These are phyloP conservation scores for Tragelaphus scriptus DNA, from an alignment of 2,113 vertebrate genomes.

Conservation along the genomic window DNA sequence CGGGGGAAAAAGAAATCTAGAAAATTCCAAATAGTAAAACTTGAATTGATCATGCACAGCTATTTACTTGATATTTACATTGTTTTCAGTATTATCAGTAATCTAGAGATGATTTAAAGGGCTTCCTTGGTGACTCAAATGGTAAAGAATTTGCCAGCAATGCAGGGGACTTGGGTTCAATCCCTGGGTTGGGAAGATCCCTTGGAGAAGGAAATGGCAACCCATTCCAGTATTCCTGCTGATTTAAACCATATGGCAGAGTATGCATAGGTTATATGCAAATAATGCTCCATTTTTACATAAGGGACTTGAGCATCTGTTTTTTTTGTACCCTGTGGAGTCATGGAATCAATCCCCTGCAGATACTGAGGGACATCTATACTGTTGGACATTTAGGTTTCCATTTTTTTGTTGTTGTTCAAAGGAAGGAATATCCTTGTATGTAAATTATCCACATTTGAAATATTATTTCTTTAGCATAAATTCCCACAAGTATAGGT, in stretches of 20 bases:
- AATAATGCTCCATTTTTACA: background rate
- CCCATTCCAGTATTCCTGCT: background rate
- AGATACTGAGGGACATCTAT: background rate
- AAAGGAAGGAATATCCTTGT: background rate
- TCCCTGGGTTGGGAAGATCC: background rate
- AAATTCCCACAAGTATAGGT: background rate
- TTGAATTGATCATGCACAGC: background rate
- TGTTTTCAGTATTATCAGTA: background rate
- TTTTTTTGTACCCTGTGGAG: background rate
- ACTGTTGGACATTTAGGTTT: background rate
- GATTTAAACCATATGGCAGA: background rate
- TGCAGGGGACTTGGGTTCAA: background rate
- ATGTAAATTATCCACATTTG: background rate
- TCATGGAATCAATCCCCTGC: background rate
- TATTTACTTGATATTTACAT: background rate
- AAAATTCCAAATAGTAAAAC: background rate
- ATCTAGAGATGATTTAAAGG: background rate
- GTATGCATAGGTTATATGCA: background rate
- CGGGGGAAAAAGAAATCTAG: fast-evolving
- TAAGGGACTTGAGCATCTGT: background rate
- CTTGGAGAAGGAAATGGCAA: background rate
- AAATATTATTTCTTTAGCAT: background rate
- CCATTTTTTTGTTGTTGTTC: background rate
- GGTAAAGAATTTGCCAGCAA: background rate
- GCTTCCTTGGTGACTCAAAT: background rate